Conservation (phyloP, 2,888 invertebrate genomes). For the Tanytarsus gracilentus region DNA sequence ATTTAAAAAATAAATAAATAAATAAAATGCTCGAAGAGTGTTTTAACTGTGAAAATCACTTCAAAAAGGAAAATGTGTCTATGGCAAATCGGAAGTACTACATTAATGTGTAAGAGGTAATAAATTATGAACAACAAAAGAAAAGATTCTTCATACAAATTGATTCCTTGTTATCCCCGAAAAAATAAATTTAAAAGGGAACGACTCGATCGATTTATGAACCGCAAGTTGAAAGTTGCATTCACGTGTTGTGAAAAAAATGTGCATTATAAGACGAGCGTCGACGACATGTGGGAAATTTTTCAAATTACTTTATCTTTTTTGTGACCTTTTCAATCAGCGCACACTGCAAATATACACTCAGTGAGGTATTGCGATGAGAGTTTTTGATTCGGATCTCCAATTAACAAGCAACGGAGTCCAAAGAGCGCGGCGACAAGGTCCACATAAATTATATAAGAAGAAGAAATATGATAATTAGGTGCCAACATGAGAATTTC, state of each 20-base stretch:
- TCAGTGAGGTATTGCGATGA: too few species aligned
- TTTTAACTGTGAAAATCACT: constrained; percentile 1
- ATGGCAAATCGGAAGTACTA: too few species aligned
- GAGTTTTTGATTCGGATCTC: too few species aligned
- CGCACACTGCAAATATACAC: too few species aligned
- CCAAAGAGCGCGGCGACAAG: not conserved
- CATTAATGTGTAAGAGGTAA: constrained; percentile 5
- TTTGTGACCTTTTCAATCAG: constrained; percentile 5
- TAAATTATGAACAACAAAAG: constrained; percentile 17
- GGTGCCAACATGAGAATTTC: constrained; percentile 7
- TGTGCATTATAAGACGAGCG: not conserved
- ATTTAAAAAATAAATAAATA: not conserved
- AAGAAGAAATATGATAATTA: constrained; percentile 19
- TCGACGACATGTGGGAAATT: not conserved
- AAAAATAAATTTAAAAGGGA: too few species aligned
- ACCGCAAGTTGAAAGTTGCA: not conserved
- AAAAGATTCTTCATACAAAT: constrained; percentile 17
- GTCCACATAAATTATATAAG: not conserved
- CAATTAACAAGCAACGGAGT: too few species aligned
- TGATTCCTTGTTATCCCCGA: constrained; percentile 25
- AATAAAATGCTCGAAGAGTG: not conserved
- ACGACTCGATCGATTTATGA: not conserved
- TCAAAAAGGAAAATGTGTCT: too few species aligned
- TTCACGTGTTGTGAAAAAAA: not conserved
- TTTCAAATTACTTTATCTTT: not conserved